Conservation (phyloP, 2,797 vertebrate genomes). For the Coccyzus lansbergi region DNA sequence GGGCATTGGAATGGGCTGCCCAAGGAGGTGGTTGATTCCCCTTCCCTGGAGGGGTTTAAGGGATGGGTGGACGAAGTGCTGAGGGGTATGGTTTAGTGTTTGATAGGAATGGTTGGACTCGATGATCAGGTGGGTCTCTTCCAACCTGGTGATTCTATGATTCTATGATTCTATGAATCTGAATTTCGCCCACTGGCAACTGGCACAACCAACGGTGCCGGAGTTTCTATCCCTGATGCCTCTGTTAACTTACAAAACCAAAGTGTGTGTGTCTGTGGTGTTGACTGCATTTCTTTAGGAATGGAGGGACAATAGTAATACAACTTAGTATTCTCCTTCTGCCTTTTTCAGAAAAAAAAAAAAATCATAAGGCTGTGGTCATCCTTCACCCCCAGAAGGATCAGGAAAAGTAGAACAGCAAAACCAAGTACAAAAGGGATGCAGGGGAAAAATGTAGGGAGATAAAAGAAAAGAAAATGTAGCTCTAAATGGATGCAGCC, state of each 20-base stretch:
- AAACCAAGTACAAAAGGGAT: not conserved
- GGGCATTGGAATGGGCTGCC: too few relatives aligned
- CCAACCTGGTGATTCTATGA: too few relatives aligned
- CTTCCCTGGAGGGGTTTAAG: too few relatives aligned
- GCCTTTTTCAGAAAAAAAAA: not conserved
- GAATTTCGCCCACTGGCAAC: not conserved
- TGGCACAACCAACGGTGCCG: not conserved
- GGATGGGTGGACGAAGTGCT: too few relatives aligned
- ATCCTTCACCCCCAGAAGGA: not conserved
- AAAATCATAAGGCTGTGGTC: not conserved
- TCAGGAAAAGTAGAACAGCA: not conserved
- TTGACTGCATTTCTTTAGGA: not conserved
- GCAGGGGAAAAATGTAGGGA: accelerated
- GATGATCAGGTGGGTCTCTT: too few relatives aligned
- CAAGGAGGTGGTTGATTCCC: too few relatives aligned
- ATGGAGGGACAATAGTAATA: not conserved
- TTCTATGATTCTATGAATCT: too few relatives aligned
- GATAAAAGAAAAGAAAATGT: not conserved
- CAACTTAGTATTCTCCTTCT: not conserved
- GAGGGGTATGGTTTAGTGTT: too few relatives aligned
- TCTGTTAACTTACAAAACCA: not conserved
- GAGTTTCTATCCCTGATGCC: not conserved
- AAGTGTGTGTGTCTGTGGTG: not conserved
- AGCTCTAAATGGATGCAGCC: not conserved
- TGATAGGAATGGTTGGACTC: too few relatives aligned